Conservation (phyloP, 1,140 invertebrate genomes). For the Anoplophora glabripennis region DNA sequence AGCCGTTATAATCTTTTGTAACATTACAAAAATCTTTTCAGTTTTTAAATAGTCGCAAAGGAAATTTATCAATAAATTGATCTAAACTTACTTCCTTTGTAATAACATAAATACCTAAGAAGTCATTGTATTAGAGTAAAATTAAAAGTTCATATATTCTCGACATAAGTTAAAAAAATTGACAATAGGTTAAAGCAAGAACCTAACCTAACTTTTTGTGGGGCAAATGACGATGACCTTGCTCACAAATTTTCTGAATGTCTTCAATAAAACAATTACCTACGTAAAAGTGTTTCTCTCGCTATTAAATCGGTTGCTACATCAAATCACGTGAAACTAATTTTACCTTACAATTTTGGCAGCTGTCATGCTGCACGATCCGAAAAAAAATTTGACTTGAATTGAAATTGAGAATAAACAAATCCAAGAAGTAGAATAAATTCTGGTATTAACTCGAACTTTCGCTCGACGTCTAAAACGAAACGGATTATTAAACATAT, state of each 20-base stretch:
- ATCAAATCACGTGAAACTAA: conserved; percentile 3
- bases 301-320: too few relatives aligned
- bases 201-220: not conserved
- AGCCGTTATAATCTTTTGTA: too few relatives aligned
- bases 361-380: not conserved
- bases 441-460: not conserved
- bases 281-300: too few relatives aligned
- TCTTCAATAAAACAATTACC: not conserved
- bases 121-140: too few relatives aligned
- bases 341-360: conserved; percentile 6
- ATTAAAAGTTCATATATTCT: too few relatives aligned
- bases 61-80: too few relatives aligned
- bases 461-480: not conserved
- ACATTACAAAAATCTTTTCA: too few relatives aligned
- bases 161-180: not conserved
- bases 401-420: not conserved
- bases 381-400: not conserved
- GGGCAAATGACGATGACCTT: not conserved
- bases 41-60: too few relatives aligned
- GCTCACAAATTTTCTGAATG: not conserved
- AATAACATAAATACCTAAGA: too few relatives aligned
- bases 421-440: not conserved
- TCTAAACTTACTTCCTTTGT: too few relatives aligned
- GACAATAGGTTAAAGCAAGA: not conserved
- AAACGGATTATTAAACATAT: not conserved